phyloP scores from a whole-genome alignment of 2,797 vertebrate species.

The Perodicticus potto region DNA sequence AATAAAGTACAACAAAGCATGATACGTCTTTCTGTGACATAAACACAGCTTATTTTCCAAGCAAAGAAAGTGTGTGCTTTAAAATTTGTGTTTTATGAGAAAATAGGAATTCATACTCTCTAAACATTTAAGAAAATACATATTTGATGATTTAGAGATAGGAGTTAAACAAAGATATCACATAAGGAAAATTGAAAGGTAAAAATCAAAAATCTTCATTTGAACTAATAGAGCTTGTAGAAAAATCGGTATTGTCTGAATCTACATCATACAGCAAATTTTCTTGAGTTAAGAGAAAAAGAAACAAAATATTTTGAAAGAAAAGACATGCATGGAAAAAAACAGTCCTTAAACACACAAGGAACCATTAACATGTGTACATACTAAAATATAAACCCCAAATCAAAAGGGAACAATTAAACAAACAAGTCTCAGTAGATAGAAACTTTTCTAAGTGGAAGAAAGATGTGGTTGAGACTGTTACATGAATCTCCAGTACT shows the following conservation, averaged over 20 bases:
- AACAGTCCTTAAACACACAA: not conserved
- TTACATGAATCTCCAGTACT: not conserved
- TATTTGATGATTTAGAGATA: not conserved
- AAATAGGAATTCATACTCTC: not conserved
- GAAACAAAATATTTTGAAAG: not conserved
- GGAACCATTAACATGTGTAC: not conserved
- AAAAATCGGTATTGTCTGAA: not conserved
- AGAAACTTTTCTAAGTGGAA: not conserved
- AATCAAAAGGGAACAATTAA: not conserved
- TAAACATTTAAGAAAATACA: not conserved
- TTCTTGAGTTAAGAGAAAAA: not conserved
- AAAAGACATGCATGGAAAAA: not conserved
- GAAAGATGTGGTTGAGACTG: not conserved
- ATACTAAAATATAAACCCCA: not conserved
- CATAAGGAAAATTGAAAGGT: not conserved
- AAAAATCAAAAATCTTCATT: not conserved
- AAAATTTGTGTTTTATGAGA: not conserved
- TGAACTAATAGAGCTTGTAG: not conserved
- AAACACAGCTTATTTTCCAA: not conserved
- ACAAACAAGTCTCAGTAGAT: not conserved
- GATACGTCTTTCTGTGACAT: not conserved
- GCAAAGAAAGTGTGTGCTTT: not conserved
- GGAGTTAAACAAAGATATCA: not conserved
- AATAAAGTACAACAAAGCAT: not conserved
- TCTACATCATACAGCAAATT: not conserved